Percentiles rank a stretch among this genome's conserved stretches.
Conservation (phyloP, 2,797 vertebrate species). For the Myiotriccus ornatus region DNA sequence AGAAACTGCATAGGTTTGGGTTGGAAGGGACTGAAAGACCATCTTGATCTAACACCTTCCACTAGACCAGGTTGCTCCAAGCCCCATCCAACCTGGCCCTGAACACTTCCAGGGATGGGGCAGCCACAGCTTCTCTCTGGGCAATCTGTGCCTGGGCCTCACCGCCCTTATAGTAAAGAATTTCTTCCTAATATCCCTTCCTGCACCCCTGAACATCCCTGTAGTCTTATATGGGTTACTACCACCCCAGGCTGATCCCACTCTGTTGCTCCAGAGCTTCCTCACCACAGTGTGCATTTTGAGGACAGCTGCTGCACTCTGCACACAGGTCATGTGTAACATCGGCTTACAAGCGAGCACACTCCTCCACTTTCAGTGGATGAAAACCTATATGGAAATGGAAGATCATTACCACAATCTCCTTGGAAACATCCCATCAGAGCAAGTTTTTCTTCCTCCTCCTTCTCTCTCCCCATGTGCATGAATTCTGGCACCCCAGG, state of each 20-base stretch:
- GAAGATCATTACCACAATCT: conserved; percentile 48
- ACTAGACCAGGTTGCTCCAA: not conserved
- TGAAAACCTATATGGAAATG: conserved; percentile 35
- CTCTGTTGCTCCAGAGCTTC: not conserved
- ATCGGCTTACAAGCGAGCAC: not conserved
- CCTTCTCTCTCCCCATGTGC: not conserved
- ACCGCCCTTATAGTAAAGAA: not conserved
- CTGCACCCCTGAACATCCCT: not conserved
- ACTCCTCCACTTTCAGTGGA: not conserved
- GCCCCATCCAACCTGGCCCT: too few relatives aligned
- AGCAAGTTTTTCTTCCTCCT: conserved; percentile 43
- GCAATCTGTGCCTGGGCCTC: not conserved
- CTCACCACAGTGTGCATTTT: not conserved
- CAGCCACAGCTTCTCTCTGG: not conserved
- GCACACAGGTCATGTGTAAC: not conserved
- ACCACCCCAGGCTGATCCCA: fast-evolving
- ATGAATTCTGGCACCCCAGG: conserved; percentile 43
- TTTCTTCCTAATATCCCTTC: not conserved
- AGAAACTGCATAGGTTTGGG: not conserved
- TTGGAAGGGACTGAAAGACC: not conserved
- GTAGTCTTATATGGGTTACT: not conserved
- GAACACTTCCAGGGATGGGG: not conserved
- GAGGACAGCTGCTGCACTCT: not conserved
- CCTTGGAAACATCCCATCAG: conserved; percentile 52
- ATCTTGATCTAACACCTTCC: not conserved